These are phyloP conservation scores for Ctenoplectra terminalis DNA, from an alignment of 1,140 invertebrate species.

Conservation along the genomic window DNA sequence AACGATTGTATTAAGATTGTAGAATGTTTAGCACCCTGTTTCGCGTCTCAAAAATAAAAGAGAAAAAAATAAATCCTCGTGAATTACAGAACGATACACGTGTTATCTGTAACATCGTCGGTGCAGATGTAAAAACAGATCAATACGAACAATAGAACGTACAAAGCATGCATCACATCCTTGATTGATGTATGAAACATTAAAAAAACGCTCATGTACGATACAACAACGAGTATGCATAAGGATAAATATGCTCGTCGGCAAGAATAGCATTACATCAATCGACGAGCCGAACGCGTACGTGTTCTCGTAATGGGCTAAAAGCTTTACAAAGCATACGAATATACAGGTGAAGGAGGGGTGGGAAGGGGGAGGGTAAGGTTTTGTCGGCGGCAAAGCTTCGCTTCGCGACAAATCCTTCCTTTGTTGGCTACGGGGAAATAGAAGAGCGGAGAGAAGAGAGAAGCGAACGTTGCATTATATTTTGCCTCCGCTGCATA, in stretches of 20 bases:
- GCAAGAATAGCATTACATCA: constrained; percentile 63
- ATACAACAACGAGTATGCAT: not conserved
- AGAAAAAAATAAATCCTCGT: too few species aligned
- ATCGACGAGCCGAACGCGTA: constrained; percentile 62
- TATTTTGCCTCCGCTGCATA: constrained; percentile 65
- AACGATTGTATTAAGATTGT: too few species aligned
- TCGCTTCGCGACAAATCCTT: constrained; percentile 74
- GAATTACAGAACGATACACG: too few species aligned
- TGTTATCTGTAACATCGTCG: too few species aligned
- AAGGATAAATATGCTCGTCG: constrained; percentile 36
- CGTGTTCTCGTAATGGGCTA: constrained; percentile 63
- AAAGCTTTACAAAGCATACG: constrained; percentile 68
- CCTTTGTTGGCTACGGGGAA: constrained; percentile 67
- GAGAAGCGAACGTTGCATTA: constrained; percentile 63
- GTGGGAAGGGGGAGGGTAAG: constrained; percentile 52
- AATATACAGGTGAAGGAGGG: constrained; percentile 48
- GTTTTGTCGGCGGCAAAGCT: constrained; percentile 66
- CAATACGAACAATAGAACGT: not conserved
- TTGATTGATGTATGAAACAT: not conserved
- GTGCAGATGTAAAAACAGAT: not conserved
- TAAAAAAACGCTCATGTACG: not conserved
- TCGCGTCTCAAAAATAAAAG: too few species aligned
- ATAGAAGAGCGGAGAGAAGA: constrained; percentile 48
- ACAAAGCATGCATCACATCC: not conserved
- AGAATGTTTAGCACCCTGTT: too few species aligned